Percentiles rank a stretch among this genome's conserved stretches.
Evolutionary conservation across 1,140 invertebrate species (phyloP).

Genomic region (Heliconius himera): DNA sequence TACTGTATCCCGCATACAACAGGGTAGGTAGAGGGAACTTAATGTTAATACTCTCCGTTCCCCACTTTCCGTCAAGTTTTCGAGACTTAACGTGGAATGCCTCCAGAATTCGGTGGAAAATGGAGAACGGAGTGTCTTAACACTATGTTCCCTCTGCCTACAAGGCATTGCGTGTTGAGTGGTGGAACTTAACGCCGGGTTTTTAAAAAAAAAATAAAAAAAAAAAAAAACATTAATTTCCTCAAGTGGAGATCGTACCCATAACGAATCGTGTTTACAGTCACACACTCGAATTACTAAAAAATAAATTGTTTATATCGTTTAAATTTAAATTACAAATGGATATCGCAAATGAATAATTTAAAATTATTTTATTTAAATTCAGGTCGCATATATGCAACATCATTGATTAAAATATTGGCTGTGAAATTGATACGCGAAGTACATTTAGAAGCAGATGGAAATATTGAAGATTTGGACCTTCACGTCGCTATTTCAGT

Average conservation of each 20-base stretch:
- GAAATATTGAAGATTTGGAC: slow-evolving; percentile 52
- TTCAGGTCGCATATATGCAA: slow-evolving; percentile 62
- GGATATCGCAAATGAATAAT: too few species aligned
- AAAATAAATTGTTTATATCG: too few species aligned
- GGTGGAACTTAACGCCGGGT: not conserved
- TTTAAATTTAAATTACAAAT: too few species aligned
- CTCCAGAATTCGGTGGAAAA: too few species aligned
- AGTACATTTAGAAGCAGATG: slow-evolving; percentile 49
- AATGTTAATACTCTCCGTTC: not conserved
- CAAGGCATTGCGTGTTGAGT: not conserved
- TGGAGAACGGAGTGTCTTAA: too few species aligned
- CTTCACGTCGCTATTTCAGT: slow-evolving; percentile 62
- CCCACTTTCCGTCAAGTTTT: too few species aligned
- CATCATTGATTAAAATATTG: slow-evolving; percentile 56
- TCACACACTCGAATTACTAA: not conserved
- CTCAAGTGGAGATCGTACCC: not conserved
- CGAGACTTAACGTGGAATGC: too few species aligned
- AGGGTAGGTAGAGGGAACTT: not conserved
- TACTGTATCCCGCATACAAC: too few species aligned
- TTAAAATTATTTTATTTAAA: slow-evolving; percentile 18
- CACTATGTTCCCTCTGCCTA: too few species aligned
- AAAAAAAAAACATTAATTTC: too few species aligned
- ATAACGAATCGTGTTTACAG: not conserved
- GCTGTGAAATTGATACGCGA: slow-evolving; percentile 53
- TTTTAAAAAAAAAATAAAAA: too few species aligned